Conservation (phyloP, 2,113 vertebrate genomes). For the Gorsachius goisagi region DNA sequence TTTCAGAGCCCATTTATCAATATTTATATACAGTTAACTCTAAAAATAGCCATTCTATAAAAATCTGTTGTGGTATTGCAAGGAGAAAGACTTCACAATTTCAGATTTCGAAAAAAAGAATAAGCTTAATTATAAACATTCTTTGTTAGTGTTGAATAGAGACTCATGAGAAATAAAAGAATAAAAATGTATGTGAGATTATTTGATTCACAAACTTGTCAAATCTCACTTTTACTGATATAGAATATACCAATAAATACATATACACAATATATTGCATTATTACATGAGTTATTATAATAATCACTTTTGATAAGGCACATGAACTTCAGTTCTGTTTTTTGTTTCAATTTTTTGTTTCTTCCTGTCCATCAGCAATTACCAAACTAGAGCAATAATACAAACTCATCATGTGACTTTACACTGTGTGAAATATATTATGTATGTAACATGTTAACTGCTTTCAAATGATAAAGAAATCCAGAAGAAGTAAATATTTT, state of each 20-base stretch:
- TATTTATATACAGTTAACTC: background rate
- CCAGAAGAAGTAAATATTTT: background rate
- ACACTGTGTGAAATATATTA: background rate
- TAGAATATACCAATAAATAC: background rate
- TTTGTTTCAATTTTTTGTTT: background rate
- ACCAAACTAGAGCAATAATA: background rate
- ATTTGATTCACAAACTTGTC: background rate
- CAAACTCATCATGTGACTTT: fast-evolving
- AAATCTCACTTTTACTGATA: background rate
- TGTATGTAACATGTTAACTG: background rate
- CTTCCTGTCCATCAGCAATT: background rate
- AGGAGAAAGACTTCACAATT: background rate
- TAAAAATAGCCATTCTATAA: background rate
- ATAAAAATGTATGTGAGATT: background rate
- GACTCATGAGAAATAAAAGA: background rate
- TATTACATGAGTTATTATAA: background rate
- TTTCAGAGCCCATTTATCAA: background rate
- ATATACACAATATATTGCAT: fast-evolving
- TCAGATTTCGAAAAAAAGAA: background rate
- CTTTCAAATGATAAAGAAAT: background rate
- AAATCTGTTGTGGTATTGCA: background rate
- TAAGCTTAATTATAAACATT: background rate
- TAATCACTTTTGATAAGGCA: background rate
- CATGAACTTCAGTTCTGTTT: background rate
- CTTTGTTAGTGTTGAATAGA: background rate